Evolutionary conservation across 2,797 vertebrate species (phyloP).

Genomic region (Premnoplex brunnescens): DNA sequence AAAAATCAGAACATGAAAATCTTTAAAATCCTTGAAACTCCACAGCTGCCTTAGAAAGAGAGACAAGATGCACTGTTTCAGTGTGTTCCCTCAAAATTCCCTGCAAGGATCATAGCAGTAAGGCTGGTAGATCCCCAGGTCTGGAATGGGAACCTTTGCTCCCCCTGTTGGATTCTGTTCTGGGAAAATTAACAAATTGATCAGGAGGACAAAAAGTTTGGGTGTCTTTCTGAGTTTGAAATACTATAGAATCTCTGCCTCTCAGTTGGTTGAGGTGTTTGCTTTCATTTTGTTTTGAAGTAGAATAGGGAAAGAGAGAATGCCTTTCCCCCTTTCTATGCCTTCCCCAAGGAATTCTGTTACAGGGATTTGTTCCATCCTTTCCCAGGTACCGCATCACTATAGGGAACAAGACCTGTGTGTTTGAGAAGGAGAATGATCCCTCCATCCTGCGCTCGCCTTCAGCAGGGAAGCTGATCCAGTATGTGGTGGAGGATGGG

Average conservation of each 20-base stretch:
- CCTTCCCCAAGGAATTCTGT: not conserved
- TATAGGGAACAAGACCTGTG: conserved; percentile 98
- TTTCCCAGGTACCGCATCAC: conserved; percentile 92
- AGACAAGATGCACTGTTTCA: not conserved
- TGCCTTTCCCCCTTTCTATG: not conserved
- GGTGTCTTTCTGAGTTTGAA: not conserved
- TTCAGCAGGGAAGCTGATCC: conserved; percentile 95
- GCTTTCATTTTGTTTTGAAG: not conserved
- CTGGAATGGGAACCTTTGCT: not conserved
- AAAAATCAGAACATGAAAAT: not conserved
- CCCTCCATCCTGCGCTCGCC: conserved; percentile 93
- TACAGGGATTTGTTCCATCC: not conserved
- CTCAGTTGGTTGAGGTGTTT: not conserved
- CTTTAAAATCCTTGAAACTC: not conserved
- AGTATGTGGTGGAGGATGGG: conserved; percentile 95
- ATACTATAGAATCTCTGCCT: not conserved
- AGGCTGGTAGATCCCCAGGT: not conserved
- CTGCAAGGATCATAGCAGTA: not conserved
- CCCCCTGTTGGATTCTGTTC: not conserved
- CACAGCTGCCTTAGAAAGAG: not conserved
- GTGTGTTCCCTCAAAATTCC: not conserved
- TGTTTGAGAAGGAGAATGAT: conserved; percentile 98
- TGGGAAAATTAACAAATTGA: not conserved
- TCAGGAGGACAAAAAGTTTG: not conserved
- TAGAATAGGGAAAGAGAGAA: not conserved